Evolutionary conservation across 2,888 invertebrate species (phyloP).

Genomic region (Drosophila kuntzei): DNA sequence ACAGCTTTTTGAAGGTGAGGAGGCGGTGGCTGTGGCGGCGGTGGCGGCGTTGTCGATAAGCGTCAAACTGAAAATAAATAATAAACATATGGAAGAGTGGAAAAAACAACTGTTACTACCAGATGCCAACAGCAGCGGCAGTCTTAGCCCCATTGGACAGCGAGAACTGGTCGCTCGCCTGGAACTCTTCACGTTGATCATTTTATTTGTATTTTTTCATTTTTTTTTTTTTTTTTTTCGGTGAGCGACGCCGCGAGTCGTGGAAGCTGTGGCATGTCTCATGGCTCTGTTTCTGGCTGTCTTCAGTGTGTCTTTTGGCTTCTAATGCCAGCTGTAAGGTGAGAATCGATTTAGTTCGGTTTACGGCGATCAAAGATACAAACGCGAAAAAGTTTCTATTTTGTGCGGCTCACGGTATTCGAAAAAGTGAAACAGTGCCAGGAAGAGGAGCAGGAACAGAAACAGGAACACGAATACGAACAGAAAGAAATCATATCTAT

Average conservation of each 20-base stretch:
- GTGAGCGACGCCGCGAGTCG: constrained; percentile 50
- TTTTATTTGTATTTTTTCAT: constrained; percentile 37
- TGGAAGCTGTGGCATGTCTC: constrained; percentile 67
- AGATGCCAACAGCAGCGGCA: constrained; percentile 40
- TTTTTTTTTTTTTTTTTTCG: constrained; percentile 29
- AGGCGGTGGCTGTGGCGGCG: not conserved
- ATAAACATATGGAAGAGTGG: constrained; percentile 59
- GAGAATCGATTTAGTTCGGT: constrained; percentile 85
- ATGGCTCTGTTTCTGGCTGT: constrained; percentile 45
- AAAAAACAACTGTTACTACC: constrained; percentile 59
- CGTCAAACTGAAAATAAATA: constrained; percentile 75
- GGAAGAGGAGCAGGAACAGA: constrained; percentile 16
- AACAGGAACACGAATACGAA: constrained; percentile 15
- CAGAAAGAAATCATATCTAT: constrained; percentile 2
- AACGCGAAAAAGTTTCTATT: constrained; percentile 84
- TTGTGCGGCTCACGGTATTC: constrained; percentile 48
- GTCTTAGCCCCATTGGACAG: constrained; percentile 14
- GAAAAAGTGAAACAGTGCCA: constrained; percentile 43
- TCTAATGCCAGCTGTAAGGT: constrained; percentile 84
- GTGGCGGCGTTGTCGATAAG: constrained; percentile 34
- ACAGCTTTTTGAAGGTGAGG: constrained; percentile 23
- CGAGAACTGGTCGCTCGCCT: constrained; percentile 77
- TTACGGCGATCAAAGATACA: constrained; percentile 84
- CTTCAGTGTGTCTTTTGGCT: constrained; percentile 74
- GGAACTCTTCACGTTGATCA: constrained; percentile 56